Evolutionary conservation across 2,888 invertebrate genomes (phyloP).

Genomic region (Sisyra terminalis): DNA sequence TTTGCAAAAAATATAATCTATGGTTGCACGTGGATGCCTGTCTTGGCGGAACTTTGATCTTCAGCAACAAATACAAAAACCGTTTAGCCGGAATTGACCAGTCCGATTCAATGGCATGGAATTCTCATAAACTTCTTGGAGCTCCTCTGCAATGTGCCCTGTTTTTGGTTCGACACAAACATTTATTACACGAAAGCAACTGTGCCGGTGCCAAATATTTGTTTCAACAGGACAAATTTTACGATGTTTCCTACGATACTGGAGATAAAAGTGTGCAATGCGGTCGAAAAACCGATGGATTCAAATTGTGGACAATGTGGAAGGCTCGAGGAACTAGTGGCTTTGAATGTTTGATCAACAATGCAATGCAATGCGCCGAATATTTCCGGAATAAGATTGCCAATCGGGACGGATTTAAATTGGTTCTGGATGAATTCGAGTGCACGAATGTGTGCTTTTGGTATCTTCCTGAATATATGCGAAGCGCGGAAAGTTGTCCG

Average conservation of each 20-base stretch:
- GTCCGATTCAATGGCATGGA: conserved; percentile 70
- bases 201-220: conserved; percentile 58
- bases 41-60: conserved; percentile 58
- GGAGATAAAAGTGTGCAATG: conserved; percentile 86
- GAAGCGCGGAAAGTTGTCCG: conserved; percentile 16
- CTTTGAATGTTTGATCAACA: conserved; percentile 41
- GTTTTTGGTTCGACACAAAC: conserved; percentile 42
- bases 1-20: conserved; percentile 47
- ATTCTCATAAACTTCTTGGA: conserved; percentile 74
- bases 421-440: conserved; percentile 44
- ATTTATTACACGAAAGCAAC: conserved; percentile 43
- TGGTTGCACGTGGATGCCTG: conserved; percentile 81
- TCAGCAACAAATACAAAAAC: conserved; percentile 45
- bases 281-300: conserved; percentile 81
- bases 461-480: conserved; percentile 51
- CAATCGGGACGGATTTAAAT: conserved; percentile 36
- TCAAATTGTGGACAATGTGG: conserved; percentile 90
- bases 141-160: conserved; percentile 63
- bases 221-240: conserved; percentile 74
- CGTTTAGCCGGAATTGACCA: conserved; percentile 47
- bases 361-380: conserved; percentile 42
- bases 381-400: conserved; percentile 36
- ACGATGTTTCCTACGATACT: conserved; percentile 60
- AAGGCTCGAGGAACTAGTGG: conserved; percentile 56
- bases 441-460: conserved; percentile 84